Evolutionary conservation across 2,113 vertebrate species (phyloP).

Genomic region (Micromys minutus): DNA sequence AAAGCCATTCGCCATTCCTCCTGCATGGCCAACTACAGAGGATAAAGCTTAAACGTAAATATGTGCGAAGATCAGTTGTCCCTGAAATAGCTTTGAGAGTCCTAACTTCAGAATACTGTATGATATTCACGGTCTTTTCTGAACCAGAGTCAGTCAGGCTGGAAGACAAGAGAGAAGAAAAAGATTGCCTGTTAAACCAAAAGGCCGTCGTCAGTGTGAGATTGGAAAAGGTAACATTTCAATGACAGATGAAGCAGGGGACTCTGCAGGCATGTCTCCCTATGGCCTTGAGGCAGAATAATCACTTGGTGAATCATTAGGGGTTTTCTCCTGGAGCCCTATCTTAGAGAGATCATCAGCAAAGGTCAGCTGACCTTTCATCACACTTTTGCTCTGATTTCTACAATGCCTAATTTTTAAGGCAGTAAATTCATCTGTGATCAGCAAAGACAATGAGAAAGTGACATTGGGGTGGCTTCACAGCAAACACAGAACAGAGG

Average conservation of each 20-base stretch:
- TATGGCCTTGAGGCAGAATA: background rate
- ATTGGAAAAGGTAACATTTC: background rate
- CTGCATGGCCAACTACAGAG: no score
- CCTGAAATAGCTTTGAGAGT: constrained; percentile 9
- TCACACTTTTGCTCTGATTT: background rate
- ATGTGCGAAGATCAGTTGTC: background rate
- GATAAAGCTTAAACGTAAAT: background rate
- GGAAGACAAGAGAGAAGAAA: background rate
- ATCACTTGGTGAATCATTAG: background rate
- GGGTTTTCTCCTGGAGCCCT: background rate
- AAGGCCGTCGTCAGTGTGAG: constrained; percentile 12
- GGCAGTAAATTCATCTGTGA: background rate
- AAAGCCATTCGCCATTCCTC: no score
- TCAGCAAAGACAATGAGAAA: background rate
- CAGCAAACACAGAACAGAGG: background rate
- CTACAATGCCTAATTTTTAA: background rate
- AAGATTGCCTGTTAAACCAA: background rate
- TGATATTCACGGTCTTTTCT: background rate
- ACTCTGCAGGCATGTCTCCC: background rate
- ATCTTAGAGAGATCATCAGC: background rate
- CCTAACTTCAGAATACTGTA: background rate
- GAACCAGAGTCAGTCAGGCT: background rate
- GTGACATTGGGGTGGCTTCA: background rate
- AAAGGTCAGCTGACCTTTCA: no score
- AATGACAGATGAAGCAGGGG: background rate